phyloP scores from a whole-genome alignment of 2,797 vertebrate genomes.

The Staurois parvus region DNA sequence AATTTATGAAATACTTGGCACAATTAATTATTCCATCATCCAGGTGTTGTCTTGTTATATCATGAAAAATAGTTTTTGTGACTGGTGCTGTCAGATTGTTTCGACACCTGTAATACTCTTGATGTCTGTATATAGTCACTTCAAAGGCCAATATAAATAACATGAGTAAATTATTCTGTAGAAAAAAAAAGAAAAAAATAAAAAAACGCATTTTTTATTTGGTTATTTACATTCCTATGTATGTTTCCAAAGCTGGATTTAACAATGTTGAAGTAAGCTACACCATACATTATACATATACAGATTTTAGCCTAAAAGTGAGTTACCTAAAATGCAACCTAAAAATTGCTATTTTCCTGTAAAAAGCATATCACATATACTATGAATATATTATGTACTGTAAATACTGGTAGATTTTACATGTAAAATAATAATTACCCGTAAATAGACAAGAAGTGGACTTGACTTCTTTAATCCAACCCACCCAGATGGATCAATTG shows the following conservation, averaged over 20 bases:
- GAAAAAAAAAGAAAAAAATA: slow-evolving; percentile 48
- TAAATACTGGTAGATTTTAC: not conserved
- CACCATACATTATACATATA: no score
- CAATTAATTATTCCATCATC: slow-evolving; percentile 91
- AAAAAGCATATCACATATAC: not conserved
- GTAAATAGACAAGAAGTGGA: slow-evolving; percentile 85
- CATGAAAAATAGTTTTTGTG: slow-evolving; percentile 93
- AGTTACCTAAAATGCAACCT: no score
- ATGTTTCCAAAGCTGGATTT: not conserved
- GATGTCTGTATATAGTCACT: slow-evolving; percentile 96
- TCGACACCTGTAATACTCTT: slow-evolving; percentile 89
- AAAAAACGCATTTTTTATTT: not conserved
- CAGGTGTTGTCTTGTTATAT: slow-evolving; percentile 91
- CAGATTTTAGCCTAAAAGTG: no score
- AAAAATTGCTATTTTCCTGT: no score
- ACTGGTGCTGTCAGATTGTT: slow-evolving; percentile 90
- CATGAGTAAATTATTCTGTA: slow-evolving; percentile 93
- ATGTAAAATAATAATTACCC: slow-evolving; percentile 78
- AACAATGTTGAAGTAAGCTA: no score
- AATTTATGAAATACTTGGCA: slow-evolving; percentile 96
- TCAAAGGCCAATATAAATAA: slow-evolving; percentile 93
- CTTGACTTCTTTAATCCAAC: slow-evolving; percentile 86
- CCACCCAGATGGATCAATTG: slow-evolving; percentile 90
- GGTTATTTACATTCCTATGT: not conserved
- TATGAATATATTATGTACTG: not conserved